A percentile compares a stretch with the other conserved stretches of the same genome.
Evolutionary conservation across 2,113 vertebrate species (phyloP).

Genomic region (Athene noctua): DNA sequence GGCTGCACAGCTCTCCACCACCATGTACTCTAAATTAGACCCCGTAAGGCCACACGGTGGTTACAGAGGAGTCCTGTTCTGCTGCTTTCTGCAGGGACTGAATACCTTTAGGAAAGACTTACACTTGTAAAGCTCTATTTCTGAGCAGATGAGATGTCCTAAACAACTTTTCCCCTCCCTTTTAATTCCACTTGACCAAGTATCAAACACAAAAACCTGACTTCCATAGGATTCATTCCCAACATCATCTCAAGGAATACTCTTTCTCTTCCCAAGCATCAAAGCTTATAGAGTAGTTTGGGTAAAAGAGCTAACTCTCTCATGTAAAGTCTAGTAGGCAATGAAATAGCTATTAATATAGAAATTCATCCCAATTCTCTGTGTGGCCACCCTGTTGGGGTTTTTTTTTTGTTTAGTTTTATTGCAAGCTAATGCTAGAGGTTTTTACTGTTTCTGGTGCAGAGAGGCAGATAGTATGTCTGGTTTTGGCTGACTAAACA

Average conservation of each 20-base stretch:
- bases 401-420: not conserved
- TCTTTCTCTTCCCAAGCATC: not conserved
- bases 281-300: not conserved
- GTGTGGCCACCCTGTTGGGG: not conserved
- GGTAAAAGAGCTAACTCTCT: not conserved
- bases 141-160: not conserved
- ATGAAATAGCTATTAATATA: not conserved
- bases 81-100: not conserved
- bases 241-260: not conserved
- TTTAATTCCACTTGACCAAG: not conserved
- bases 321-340: not conserved
- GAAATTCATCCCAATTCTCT: not conserved
- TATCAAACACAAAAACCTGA: not conserved
- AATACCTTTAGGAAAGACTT: not conserved
- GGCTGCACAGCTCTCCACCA: not conserved
- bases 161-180: accelerated
- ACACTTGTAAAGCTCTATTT: not conserved
- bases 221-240: not conserved
- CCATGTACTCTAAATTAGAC: not conserved
- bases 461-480: not conserved
- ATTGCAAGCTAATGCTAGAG: not conserved
- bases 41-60: accelerated
- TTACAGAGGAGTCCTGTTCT: not conserved
- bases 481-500: not conserved
- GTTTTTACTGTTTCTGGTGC: not conserved